Base-by-base conservation (phyloP, 2,888 invertebrate genomes). In the Lampropteryx suffumata region DNA sequence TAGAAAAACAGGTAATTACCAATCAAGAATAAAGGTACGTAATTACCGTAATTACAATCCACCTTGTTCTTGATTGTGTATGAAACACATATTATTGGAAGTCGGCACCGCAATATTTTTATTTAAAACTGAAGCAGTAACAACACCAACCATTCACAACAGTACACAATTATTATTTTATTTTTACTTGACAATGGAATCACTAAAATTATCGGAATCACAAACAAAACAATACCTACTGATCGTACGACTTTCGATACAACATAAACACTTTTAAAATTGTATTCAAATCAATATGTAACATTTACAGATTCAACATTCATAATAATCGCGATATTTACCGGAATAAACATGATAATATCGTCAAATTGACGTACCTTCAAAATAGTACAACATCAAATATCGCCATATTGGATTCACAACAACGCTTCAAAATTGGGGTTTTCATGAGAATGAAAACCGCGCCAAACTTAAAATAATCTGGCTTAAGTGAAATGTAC, bases 381-480 rank as follows among this genome's bases (percentile, higher is more conserved):
- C 88, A 90, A 85, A 90, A 87, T 78, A 87, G 84, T 84, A 86
- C 82, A 90, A 90, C 90, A 90, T 90, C 87, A 88, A 87, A 83
- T 87, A 86, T 85, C 92, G 93, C 93, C 93, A 93, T 93, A 92
- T 92, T 93, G 92, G 91, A 93, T 92, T 91, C 92, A 92, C 92
- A 92, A 93, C 93, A 93, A 93, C 92, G 93, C 92, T 92, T 92
- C 86, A 91, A 91, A 91, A 41, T 69, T 67, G 90, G 90, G 90
- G 90, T 88, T 90, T 87, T 77, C 90, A 84, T 82, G 77, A 75
- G 62, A 78, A 71, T 51, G 30, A 42, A 65, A 73, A 71, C 62
- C 52, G 90, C 86, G 89, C 76, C 61, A 69, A 67, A 62, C 82
- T 84, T 69, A 65, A 84, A 85, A 11, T 32, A 32, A 36, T 32